Evolutionary conservation across 35 echinoderm and acorn worm species (phyloP).

Genomic region (Apostichopus californicus): DNA sequence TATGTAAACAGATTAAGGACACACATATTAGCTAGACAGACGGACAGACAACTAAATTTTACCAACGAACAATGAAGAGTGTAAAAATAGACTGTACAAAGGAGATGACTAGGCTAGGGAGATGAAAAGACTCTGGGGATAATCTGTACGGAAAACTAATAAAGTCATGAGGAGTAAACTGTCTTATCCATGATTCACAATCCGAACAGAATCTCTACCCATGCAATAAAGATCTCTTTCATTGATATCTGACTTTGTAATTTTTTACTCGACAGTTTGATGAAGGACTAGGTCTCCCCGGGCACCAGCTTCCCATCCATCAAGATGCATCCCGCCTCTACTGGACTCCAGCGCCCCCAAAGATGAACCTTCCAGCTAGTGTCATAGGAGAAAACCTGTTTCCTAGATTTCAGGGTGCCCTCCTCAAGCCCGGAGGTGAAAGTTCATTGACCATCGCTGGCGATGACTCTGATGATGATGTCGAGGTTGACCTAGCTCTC

Average conservation of each 20-base stretch:
- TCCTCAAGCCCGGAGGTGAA: constrained; percentile 59
- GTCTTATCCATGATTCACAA: no score
- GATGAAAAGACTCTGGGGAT: no score
- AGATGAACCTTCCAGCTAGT: constrained; percentile 90
- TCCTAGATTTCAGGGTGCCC: constrained; percentile 76
- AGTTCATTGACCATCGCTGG: constrained; percentile 50
- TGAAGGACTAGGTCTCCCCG: constrained; percentile 70
- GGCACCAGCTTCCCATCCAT: constrained; percentile 64
- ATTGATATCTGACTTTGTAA: background rate
- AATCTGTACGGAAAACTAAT: no score
- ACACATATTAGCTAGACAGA: no score
- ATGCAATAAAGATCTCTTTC: no score
- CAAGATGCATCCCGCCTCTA: constrained; percentile 88
- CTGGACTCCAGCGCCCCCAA: constrained; percentile 96
- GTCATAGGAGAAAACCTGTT: constrained; percentile 76
- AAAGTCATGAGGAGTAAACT: no score
- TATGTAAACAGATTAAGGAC: no score
- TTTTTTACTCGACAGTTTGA: constrained; percentile 71
- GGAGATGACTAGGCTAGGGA: no score
- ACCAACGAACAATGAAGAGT: no score
- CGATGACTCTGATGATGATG: constrained; percentile 53
- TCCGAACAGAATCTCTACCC: no score
- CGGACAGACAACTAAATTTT: no score
- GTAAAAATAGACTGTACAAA: no score
- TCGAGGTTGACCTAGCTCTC: constrained; percentile 49